Percentiles rank a stretch among this genome's conserved stretches.
Conservation (phyloP, 2,888 invertebrate species). For the Plebejus argus region DNA sequence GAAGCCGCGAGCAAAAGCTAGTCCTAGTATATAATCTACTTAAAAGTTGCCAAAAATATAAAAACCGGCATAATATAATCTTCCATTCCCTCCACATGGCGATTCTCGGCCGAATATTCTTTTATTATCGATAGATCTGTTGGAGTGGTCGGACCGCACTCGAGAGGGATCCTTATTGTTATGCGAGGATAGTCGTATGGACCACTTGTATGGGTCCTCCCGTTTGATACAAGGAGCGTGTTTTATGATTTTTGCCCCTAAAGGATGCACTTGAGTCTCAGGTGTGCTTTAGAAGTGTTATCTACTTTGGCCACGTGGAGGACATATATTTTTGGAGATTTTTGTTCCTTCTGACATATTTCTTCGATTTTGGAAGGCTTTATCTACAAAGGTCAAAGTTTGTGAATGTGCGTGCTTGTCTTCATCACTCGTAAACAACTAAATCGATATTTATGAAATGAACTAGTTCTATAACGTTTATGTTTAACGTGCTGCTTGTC, state of each 20-base stretch:
- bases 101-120: slow-evolving; percentile 1
- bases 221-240: slow-evolving; percentile 19
- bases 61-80: not conserved
- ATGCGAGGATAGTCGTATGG: slow-evolving; percentile 16
- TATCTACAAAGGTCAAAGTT: no score
- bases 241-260: slow-evolving; percentile 24
- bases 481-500: not conserved
- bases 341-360: no score
- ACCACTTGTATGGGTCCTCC: not conserved
- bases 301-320: not conserved
- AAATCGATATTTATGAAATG: no score
- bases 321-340: not conserved
- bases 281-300: slow-evolving; percentile 1
- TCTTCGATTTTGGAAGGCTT: no score
- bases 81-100: not conserved
- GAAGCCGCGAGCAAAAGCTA: not conserved
- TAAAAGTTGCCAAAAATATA: not conserved
- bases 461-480: not conserved
- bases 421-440: no score
- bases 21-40: not conserved
- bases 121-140: not conserved
- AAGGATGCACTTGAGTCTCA: not conserved
- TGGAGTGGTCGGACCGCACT: slow-evolving; percentile 18
- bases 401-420: no score
- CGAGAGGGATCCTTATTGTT: slow-evolving; percentile 8